Percentiles rank a stretch among this genome's conserved stretches.
Conservation (phyloP, 2,888 invertebrate genomes). For the Lottia scabra region DNA sequence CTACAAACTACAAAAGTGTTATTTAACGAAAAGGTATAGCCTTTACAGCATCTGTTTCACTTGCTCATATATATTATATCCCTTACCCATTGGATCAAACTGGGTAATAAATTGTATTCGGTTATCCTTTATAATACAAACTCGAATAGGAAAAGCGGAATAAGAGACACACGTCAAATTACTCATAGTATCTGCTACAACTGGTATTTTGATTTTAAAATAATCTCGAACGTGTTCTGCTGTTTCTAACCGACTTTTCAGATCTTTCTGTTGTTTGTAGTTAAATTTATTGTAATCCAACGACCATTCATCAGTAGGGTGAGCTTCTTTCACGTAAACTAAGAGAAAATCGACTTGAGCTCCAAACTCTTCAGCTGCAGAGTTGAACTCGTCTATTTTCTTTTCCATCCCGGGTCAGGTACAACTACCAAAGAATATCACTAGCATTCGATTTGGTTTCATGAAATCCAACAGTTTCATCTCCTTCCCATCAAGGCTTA, state of each 20-base stretch:
- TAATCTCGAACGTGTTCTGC: slow-evolving; percentile 34
- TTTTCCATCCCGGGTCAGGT: not conserved
- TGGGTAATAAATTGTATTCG: no score
- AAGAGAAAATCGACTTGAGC: not conserved
- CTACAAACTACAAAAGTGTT: no score
- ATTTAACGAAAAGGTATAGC: no score
- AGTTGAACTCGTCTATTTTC: not conserved
- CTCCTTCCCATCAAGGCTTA: not conserved
- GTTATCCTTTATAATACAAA: not conserved
- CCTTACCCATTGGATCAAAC: no score
- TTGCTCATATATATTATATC: no score
- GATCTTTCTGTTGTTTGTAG: slow-evolving; percentile 39
- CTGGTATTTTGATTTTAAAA: not conserved
- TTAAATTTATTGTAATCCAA: not conserved
- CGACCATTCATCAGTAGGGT: not conserved
- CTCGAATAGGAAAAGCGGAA: not conserved
- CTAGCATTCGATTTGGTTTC: not conserved
- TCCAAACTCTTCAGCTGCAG: not conserved
- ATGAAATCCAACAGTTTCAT: not conserved
- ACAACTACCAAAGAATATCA: not conserved
- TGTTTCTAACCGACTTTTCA: slow-evolving; percentile 46
- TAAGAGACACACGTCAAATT: not conserved
- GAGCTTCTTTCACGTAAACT: not conserved
- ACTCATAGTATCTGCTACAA: not conserved
- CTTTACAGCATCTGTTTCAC: no score